These are phyloP conservation scores for Manis javanica DNA, from an alignment of 2,797 vertebrate species.

Conservation along the genomic window DNA sequence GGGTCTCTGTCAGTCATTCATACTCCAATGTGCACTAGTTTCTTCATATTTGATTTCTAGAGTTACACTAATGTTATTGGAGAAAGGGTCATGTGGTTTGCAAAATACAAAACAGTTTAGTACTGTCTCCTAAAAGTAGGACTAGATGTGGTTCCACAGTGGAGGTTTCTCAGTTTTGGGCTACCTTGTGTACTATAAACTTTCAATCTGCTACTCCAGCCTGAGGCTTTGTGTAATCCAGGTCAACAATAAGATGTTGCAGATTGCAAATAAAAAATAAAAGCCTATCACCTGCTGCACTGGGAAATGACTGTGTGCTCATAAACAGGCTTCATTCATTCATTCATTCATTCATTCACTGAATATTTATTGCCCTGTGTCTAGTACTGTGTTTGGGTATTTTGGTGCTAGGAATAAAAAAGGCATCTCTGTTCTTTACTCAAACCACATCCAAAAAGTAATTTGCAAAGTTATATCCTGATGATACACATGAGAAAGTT, in stretches of 20 bases:
- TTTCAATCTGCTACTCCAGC: not conserved
- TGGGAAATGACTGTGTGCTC: not conserved
- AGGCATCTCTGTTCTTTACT: not conserved
- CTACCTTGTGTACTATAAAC: not conserved
- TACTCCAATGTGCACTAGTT: not conserved
- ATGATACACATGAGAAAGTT: not conserved
- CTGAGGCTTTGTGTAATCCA: not conserved
- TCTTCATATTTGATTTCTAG: not conserved
- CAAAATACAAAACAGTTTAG: not conserved
- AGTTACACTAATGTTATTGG: not conserved
- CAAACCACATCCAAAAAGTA: not conserved
- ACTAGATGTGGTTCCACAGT: not conserved
- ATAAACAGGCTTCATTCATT: not conserved
- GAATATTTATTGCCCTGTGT: not conserved
- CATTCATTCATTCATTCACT: too few relatives aligned
- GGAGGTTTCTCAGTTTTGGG: not conserved
- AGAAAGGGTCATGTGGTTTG: not conserved
- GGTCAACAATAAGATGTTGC: not conserved
- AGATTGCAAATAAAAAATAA: not conserved
- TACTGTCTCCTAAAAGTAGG: not conserved
- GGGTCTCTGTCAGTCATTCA: not conserved
- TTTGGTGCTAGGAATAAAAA: not conserved
- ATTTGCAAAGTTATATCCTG: not conserved
- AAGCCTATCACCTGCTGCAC: rapidly evolving
- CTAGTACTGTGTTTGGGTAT: not conserved